Conservation (phyloP, 2,888 invertebrate genomes). For the Troides helena region DNA sequence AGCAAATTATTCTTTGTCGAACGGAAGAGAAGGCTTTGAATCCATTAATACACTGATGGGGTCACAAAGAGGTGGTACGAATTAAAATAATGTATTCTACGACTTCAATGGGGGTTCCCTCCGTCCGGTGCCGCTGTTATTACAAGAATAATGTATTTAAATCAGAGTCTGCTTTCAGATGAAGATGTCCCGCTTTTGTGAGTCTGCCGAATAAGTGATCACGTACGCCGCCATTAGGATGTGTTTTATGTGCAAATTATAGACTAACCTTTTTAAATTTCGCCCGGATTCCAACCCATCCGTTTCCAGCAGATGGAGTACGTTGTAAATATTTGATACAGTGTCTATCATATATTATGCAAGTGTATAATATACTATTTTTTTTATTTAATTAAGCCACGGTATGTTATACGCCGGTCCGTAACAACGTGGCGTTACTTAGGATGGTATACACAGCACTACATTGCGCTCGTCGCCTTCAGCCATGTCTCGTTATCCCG, state of each 20-base stretch:
- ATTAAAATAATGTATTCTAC: slow-evolving; percentile 80
- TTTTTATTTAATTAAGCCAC: too few species aligned
- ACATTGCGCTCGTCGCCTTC: too few species aligned
- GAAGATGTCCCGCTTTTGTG: slow-evolving; percentile 74
- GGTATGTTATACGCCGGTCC: too few species aligned
- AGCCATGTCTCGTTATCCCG: too few species aligned
- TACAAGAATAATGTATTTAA: slow-evolving; percentile 80
- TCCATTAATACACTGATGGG: slow-evolving; percentile 78
- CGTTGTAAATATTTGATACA: slow-evolving; percentile 68
- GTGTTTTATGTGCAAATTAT: slow-evolving; percentile 80
- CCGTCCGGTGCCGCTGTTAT: slow-evolving; percentile 74
- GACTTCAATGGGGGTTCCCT: slow-evolving; percentile 73
- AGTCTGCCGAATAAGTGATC: slow-evolving; percentile 73
- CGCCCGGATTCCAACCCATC: slow-evolving; percentile 54
- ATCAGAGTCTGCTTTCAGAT: slow-evolving; percentile 77
- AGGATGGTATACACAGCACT: too few species aligned
- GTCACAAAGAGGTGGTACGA: slow-evolving; percentile 78
- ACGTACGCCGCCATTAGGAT: slow-evolving; percentile 77
- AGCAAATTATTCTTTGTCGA: slow-evolving; percentile 80
- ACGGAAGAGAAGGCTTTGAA: slow-evolving; percentile 79
- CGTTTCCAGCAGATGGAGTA: slow-evolving; percentile 64
- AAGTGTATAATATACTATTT: slow-evolving; percentile 31
- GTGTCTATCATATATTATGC: slow-evolving; percentile 32
- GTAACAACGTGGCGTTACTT: too few species aligned
- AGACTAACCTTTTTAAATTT: slow-evolving; percentile 74